Evolutionary conservation across 2,888 invertebrate genomes (phyloP), one percentile per base, ranked within the genome.

Genomic region (Drosophila glabriapex): DNA sequence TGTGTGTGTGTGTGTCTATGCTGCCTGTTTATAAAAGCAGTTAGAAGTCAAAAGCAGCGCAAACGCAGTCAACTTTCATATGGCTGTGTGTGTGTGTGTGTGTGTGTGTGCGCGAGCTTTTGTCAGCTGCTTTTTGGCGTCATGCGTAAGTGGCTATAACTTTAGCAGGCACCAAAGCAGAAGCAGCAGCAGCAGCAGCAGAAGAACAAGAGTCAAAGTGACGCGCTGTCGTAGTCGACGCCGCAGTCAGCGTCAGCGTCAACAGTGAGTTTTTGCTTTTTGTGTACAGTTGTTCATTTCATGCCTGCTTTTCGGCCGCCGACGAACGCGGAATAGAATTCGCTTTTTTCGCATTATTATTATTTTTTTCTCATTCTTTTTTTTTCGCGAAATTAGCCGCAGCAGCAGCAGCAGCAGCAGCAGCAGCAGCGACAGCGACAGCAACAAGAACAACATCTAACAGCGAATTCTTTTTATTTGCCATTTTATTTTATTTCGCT

Each of bases 201-300:
- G 25, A 31, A 68, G 67, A 78, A 53, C 68, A 59, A 68, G 71
- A 58, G 65, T 7, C 75, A 68, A 70, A 77, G 58, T 61, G 53
- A n/a, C 28, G 49, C 54, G 50, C n/a, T 43, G 46, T 22, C 49
- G 22, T 6, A 37, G 55, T 50, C 52, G 9, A 9, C 41, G 54
- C 22, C 53, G 61, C n/a, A n/a, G 28, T 19, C 55, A 33, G 16
- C 68, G 68, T 52, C 46, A n/a, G 33, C 70, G 56, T 68, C 70
- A 70, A 59, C 71, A 69, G 77, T 78, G 82, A 70, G 68, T 78
- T 73, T 84, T 82, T 66, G 79, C 62, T 74, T 85, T 85, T 85
- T 81, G 68, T 82, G 82, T 86, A 86, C 85, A 83, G 85, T 85
- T 84, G 75, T 84, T 87, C 72, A 70, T 79, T 79, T 77, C 61